Percentiles rank a stretch among this genome's conserved stretches.
These are phyloP conservation scores for Gobionotothen gibberifrons DNA, from an alignment of 2,797 vertebrate genomes.

Conservation along the genomic window DNA sequence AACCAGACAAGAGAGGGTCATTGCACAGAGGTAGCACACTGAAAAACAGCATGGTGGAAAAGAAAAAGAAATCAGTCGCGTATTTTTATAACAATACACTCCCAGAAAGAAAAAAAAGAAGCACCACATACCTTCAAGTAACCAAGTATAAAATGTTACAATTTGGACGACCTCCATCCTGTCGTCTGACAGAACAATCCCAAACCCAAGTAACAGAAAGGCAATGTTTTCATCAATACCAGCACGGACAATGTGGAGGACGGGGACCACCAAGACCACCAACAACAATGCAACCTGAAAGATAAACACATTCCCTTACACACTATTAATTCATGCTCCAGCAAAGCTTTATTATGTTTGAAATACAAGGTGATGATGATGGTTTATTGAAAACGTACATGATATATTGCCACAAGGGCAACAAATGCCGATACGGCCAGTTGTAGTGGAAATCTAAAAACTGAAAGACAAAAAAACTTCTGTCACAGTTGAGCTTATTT, in stretches of 20 bases:
- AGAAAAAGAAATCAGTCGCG: not conserved
- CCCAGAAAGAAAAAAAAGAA: not conserved
- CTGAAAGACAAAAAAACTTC: constrained; percentile 71
- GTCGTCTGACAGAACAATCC: constrained; percentile 89
- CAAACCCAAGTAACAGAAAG: constrained; percentile 91
- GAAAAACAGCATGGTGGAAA: constrained; percentile 17
- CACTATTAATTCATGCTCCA: not conserved
- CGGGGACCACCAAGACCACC: constrained; percentile 87
- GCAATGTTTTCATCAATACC: constrained; percentile 91
- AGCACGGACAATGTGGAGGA: constrained; percentile 87
- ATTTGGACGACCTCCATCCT: constrained; percentile 89
- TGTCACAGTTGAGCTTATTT: not conserved
- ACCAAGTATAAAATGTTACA: constrained; percentile 90
- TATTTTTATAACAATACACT: not conserved
- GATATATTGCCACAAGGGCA: constrained; percentile 88
- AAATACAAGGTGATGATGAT: not conserved
- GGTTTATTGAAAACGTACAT: constrained; percentile 79
- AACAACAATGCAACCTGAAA: constrained; percentile 89
- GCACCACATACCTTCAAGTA: constrained; percentile 87
- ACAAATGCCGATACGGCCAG: constrained; percentile 86
- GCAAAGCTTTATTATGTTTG: not conserved
- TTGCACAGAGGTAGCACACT: constrained; percentile 93
- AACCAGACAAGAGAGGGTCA: constrained; percentile 89
- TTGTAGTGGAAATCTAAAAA: constrained; percentile 90
- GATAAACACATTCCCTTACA: not conserved